Evolutionary conservation across 2,888 invertebrate species (phyloP), one percentile per base, ranked within the genome.

Genomic region (Thera obeliscata): DNA sequence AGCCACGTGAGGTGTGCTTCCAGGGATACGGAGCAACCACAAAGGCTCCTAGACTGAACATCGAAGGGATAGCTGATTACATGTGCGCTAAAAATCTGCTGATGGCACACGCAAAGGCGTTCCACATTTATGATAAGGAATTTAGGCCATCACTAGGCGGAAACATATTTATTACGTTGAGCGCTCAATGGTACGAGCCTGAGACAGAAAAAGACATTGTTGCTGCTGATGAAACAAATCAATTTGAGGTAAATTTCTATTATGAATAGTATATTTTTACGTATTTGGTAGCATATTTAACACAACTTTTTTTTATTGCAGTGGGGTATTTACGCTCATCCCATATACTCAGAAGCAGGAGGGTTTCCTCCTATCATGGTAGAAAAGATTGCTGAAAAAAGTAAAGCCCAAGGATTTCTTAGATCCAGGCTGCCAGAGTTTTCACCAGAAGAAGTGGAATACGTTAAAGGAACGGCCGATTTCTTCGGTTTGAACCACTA

Each of bases 401-500:
- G 95, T 75, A 82, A 81, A 54, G 76, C 75, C 7, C 93, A 94
- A 81, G 93, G 93, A 0, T 90, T 84, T 69, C 72, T 78, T 0
- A 74, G 84, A 63, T 91, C 94, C 0, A 81, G 94, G 46, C 78
- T 94, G 35, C 91, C 91, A 2, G 79, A 78, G 56, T 91, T 94
- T 67, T 87, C 90, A 0, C 72, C 78, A 2, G 85, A 88, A 54
- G 95, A 96, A 89, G 90, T 95, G 7, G 82, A 87, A 56, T 87
- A 87, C 56, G 94, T 96, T 62, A 87, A 83, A 8, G 94, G 87
- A 33, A 69, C 78, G 2, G 89, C 94, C 1, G 96, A 96, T 79
- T 96, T 95, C 86, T 92, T 96, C 69, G 96, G 95, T 11, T 81
- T 96, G 41, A 96, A 96, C 76, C 93, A 95, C 64, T 96, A 96